Conservation (phyloP, 2,888 invertebrate species). For the Machimus atricapillus region DNA sequence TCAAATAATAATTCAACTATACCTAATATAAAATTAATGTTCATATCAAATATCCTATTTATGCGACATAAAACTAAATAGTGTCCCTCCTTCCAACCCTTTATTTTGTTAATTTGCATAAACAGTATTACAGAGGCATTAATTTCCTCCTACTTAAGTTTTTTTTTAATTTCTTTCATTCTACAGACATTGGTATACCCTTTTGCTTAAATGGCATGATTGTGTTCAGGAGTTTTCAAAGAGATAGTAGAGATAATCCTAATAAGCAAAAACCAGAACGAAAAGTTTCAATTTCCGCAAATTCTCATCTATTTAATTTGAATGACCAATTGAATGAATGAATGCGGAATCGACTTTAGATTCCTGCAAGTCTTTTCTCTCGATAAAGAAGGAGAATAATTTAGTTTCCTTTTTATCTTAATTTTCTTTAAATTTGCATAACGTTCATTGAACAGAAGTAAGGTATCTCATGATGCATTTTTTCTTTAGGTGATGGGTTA, state of each 20-base stretch:
- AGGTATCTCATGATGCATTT: background rate
- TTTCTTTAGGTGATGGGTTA: background rate
- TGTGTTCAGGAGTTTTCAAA: background rate
- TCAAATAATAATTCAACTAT: too few relatives aligned
- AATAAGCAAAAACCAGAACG: background rate
- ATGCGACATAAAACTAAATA: too few relatives aligned
- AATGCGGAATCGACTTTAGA: background rate
- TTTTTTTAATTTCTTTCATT: too few relatives aligned
- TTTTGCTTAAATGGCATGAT: background rate
- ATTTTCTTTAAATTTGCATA: background rate
- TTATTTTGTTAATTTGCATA: too few relatives aligned
- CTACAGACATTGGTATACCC: too few relatives aligned
- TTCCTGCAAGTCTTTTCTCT: background rate
- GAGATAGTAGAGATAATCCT: background rate
- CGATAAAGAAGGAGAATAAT: background rate
- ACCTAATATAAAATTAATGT: too few relatives aligned
- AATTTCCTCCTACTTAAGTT: too few relatives aligned
- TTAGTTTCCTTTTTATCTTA: background rate
- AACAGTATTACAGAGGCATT: too few relatives aligned
- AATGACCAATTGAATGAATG: background rate
- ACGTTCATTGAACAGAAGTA: background rate
- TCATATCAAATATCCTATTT: too few relatives aligned
- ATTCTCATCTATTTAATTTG: background rate
- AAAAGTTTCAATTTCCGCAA: background rate
- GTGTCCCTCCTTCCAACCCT: too few relatives aligned